Percentiles rank a stretch among this genome's conserved stretches.
These are phyloP conservation scores for Ictalurus punctatus DNA, from an alignment of 2,113 vertebrate genomes.

Conservation along the genomic window DNA sequence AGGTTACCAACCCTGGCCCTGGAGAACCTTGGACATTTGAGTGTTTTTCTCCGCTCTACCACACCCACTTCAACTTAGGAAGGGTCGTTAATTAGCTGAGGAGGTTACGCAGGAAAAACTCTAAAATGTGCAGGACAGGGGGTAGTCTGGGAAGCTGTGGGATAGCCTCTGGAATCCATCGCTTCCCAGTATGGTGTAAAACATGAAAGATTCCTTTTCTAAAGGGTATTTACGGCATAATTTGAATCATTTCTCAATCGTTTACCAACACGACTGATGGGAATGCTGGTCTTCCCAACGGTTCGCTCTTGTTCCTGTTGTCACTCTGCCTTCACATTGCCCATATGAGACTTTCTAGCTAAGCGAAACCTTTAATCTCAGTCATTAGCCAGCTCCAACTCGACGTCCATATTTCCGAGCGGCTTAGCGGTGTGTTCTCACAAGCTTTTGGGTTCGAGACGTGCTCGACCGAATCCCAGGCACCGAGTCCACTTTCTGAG, in stretches of 20 bases:
- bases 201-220: not conserved
- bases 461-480: not conserved
- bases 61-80: not conserved
- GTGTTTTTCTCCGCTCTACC: not conserved
- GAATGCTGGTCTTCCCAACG: not conserved
- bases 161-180: not conserved
- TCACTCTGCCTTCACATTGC: not conserved
- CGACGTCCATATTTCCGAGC: not conserved
- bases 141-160: slow-evolving; percentile 5
- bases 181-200: not conserved
- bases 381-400: not conserved
- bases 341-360: no score
- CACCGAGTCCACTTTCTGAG: not conserved
- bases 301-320: not conserved
- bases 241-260: not conserved
- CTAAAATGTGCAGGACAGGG: slow-evolving; percentile 1
- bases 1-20: not conserved
- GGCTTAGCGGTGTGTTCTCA: not conserved
- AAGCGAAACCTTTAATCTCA: not conserved
- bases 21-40: not conserved
- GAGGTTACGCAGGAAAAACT: not conserved
- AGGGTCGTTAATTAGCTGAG: not conserved
- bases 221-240: not conserved
- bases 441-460: not conserved
- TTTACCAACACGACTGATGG: not conserved